Base-by-base conservation (phyloP, 2,113 vertebrate species). In the Phrynocephalus versicolor region DNA sequence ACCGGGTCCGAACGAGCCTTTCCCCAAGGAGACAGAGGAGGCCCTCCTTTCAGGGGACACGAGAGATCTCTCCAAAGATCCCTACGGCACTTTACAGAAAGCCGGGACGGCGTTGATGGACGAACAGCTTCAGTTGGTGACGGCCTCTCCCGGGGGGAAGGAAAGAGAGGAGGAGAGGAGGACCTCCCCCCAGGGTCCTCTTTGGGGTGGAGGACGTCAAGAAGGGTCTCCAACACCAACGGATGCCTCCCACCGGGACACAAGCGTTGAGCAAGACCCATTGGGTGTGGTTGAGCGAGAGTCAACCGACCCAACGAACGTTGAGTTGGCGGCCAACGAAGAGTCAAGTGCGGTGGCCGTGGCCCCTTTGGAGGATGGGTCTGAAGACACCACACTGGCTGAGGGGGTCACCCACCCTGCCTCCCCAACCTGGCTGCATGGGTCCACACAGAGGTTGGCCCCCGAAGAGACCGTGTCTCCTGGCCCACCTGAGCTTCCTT, bases 401-500 rank as follows among this genome's bases (percentile, higher is more conserved):
- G 81, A 41, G 14, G 76, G 7, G 0, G 12, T 35, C 14, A 67
- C 6, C 12, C 21, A 25, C 51, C 6, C 15, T 1, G 10, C 58
- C 35, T 35, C 23, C 25, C 62, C 70, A 33, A 70, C 76, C 15
- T 70, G 82, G 82, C 9, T 57, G 35, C 79, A 23, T 0, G 79
- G 62, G 30, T 82, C 35, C 15, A 6, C 69, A 0, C 39, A 39
- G 0, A 1, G 15, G 19, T 39, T 37, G 6, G 8, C 41, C 76
- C 0, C 1, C 41, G 71, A 33, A 1, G 72, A 51, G 87, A 79
- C 3, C 3, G 57, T 14, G 3, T 72, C 84, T 3, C 55, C 3
- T 0, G n/a, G 0, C 0, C 51, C 0, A 0, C 0, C 83, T 0
- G 1, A 65, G 45, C 73, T 1, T 19, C 10, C 62, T 0, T 78